Conservation (phyloP, 2,797 vertebrate genomes). For the Anableps anableps region DNA sequence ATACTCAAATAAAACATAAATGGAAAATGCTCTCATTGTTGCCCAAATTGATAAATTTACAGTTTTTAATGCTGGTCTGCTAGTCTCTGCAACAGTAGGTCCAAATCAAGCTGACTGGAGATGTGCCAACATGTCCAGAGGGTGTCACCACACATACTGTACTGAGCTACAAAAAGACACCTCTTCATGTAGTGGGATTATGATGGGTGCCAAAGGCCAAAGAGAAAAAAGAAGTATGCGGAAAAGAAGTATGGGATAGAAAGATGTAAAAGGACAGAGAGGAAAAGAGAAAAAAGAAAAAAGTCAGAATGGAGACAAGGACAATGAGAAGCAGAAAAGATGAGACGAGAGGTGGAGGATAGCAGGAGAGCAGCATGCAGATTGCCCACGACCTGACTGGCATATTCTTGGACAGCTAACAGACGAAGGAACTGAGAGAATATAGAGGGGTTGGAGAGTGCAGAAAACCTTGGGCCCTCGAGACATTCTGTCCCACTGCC, state of each 20-base stretch:
- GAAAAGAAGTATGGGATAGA: constrained; percentile 48
- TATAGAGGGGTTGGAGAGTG: constrained; percentile 60
- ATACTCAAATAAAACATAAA: constrained; percentile 16
- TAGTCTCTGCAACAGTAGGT: constrained; percentile 41
- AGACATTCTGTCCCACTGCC: constrained; percentile 79
- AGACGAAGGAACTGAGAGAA: constrained; percentile 57
- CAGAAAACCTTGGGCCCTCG: constrained; percentile 74
- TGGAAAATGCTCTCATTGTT: constrained; percentile 21
- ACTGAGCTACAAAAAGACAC: constrained; percentile 57
- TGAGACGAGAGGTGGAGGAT: constrained; percentile 63
- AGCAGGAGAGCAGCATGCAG: constrained; percentile 74
- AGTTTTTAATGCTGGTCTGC: constrained; percentile 30
- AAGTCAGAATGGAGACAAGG: constrained; percentile 3
- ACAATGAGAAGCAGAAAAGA: constrained; percentile 28
- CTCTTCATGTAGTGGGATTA: constrained; percentile 58
- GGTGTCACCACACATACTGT: constrained; percentile 65
- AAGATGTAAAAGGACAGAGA: constrained; percentile 47
- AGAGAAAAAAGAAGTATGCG: constrained; percentile 23
- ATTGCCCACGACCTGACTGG: constrained; percentile 78
- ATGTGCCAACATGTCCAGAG: constrained; percentile 68
- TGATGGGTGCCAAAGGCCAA: constrained; percentile 66
- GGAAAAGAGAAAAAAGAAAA: constrained; percentile 15
- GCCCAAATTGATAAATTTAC: constrained; percentile 37
- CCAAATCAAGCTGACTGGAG: constrained; percentile 78
- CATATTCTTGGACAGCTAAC: constrained; percentile 80